Conservation (phyloP, 2,113 vertebrate species). For the Etheostoma cragini region DNA sequence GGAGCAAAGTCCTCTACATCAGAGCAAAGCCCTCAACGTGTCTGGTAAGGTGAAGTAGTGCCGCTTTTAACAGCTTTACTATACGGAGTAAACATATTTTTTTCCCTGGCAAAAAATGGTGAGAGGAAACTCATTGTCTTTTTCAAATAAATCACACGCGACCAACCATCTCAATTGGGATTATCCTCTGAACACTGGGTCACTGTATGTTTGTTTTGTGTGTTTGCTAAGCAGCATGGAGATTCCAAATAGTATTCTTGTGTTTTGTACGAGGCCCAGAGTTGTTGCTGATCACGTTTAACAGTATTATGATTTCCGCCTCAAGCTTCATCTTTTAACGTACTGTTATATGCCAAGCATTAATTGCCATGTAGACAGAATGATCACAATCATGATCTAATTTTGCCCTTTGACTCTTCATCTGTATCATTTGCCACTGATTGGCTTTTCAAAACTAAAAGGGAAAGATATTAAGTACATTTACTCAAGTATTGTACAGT, state of each 20-base stretch:
- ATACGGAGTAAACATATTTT: neutral
- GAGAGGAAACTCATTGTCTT: neutral
- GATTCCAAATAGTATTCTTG: neutral
- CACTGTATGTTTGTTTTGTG: neutral
- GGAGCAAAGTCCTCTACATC: neutral
- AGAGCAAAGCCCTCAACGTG: conserved; percentile 14
- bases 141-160: neutral
- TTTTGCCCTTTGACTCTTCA: neutral
- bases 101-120: neutral
- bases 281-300: neutral
- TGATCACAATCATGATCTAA: neutral
- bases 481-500: neutral
- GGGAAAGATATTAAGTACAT: neutral
- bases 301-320: neutral
- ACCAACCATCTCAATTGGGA: neutral
- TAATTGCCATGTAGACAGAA: neutral
- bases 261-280: neutral
- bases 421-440: neutral
- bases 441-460: too few relatives aligned
- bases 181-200: neutral
- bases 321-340: neutral
- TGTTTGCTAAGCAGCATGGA: conserved; percentile 2
- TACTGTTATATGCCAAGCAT: neutral
- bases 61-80: neutral
- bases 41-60: neutral